These are phyloP conservation scores for Nymphalis c-album DNA, from an alignment of 2,888 invertebrate genomes.

Conservation along the genomic window DNA sequence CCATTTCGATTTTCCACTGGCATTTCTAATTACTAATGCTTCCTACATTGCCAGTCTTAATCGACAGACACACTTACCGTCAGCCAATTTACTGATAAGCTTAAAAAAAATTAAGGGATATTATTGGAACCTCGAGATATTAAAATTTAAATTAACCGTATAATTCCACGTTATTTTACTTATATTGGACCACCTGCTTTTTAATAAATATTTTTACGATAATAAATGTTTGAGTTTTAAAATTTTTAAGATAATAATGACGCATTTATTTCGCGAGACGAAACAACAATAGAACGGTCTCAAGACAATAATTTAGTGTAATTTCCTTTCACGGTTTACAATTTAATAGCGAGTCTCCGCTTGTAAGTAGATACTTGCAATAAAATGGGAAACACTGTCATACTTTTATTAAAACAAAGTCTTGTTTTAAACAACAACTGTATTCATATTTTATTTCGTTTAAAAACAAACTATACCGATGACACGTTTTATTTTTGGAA, in stretches of 20 bases:
- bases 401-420: slow-evolving; percentile 18
- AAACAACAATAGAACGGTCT: slow-evolving; percentile 42
- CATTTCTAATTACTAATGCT: slow-evolving; percentile 4
- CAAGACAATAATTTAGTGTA: slow-evolving; percentile 65
- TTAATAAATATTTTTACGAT: neutral
- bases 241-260: slow-evolving; percentile 25
- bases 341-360: slow-evolving; percentile 34
- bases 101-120: neutral
- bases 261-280: slow-evolving; percentile 21
- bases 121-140: neutral
- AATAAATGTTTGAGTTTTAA: slow-evolving; percentile 12
- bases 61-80: neutral
- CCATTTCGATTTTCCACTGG: neutral
- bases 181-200: neutral
- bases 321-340: slow-evolving; percentile 63
- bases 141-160: neutral
- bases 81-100: neutral
- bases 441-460: neutral
- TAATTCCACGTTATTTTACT: neutral
- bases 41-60: neutral
- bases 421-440: slow-evolving; percentile 3
- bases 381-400: slow-evolving; percentile 28
- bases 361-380: slow-evolving; percentile 33
- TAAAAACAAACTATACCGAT: neutral
- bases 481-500: neutral